Evolutionary conservation across 2,797 vertebrate genomes (phyloP).

Genomic region (Oreonectes daqikongensis): DNA sequence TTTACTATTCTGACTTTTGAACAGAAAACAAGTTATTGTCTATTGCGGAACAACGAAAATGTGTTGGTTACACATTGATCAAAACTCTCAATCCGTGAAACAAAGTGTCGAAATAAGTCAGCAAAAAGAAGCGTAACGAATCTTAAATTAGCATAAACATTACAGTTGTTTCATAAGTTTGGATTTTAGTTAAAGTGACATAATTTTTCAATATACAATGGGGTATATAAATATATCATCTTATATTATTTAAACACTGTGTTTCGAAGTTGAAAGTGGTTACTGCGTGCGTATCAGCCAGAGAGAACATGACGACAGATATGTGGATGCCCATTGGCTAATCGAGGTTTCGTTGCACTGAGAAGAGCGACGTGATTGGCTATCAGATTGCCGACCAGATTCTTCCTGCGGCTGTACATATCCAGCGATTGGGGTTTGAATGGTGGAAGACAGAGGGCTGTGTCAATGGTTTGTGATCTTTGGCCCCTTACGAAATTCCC

Average conservation of each 20-base stretch:
- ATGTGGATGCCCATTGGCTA: conserved; percentile 64
- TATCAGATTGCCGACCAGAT: conserved; percentile 47
- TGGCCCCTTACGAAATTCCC: not conserved
- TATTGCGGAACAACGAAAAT: too few relatives aligned
- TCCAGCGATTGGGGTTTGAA: conserved; percentile 57
- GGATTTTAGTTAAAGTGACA: too few relatives aligned
- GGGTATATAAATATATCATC: too few relatives aligned
- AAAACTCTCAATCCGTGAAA: too few relatives aligned
- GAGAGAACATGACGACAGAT: conserved; percentile 35
- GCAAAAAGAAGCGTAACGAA: too few relatives aligned
- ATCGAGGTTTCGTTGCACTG: conserved; percentile 50
- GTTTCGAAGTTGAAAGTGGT: not conserved
- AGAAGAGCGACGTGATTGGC: conserved; percentile 68
- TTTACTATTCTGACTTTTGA: not conserved
- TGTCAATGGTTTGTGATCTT: conserved; percentile 55
- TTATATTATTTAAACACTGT: too few relatives aligned
- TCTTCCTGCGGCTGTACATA: conserved; percentile 60
- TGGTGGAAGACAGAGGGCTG: conserved; percentile 51
- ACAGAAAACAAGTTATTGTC: not conserved
- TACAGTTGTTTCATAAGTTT: too few relatives aligned
- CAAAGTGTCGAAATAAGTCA: too few relatives aligned
- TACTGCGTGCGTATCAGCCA: not conserved
- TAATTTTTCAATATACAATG: too few relatives aligned
- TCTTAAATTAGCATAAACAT: too few relatives aligned
- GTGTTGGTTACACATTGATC: not conserved